Percentiles rank a stretch among this genome's conserved stretches.
Conservation (phyloP, 2,797 vertebrate species). For the Takifugu ocellatus region DNA sequence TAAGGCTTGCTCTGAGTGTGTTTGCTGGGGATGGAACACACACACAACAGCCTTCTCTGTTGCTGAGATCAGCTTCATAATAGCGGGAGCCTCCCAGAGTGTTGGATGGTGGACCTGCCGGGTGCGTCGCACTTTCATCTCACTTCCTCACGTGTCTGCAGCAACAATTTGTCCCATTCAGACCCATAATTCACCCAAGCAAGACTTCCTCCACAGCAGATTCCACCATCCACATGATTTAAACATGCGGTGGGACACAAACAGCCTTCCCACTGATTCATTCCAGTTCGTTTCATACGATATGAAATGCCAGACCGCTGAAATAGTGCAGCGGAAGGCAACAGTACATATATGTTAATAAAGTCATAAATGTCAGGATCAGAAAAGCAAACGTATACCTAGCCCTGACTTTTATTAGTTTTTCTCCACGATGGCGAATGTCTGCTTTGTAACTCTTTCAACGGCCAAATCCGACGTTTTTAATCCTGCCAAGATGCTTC, state of each 20-base stretch:
- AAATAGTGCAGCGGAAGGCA: slow-evolving; percentile 7
- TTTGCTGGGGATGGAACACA: slow-evolving; percentile 28
- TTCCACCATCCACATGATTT: slow-evolving; percentile 15
- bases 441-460: slow-evolving; percentile 18
- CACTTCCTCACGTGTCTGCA: slow-evolving; percentile 49
- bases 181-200: slow-evolving; percentile 32
- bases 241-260: background rate
- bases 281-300: slow-evolving; percentile 12
- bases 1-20: slow-evolving; percentile 37
- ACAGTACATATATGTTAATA: slow-evolving; percentile 5
- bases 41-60: slow-evolving; percentile 36
- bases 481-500: too few species aligned
- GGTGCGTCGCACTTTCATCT: slow-evolving; percentile 68
- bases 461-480: too few species aligned
- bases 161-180: slow-evolving; percentile 53
- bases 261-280: slow-evolving; percentile 4
- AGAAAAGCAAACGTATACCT: slow-evolving; percentile 28
- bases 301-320: slow-evolving; percentile 10
- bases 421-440: slow-evolving; percentile 29
- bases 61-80: slow-evolving; percentile 48
- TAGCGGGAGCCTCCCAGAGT: slow-evolving; percentile 43
- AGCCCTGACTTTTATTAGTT: slow-evolving; percentile 13
- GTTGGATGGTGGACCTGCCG: slow-evolving; percentile 70
- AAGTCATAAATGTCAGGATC: background rate
- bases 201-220: slow-evolving; percentile 31